phyloP scores from a whole-genome alignment of 2,797 vertebrate genomes.

The Pteronotus mesoamericanus region DNA sequence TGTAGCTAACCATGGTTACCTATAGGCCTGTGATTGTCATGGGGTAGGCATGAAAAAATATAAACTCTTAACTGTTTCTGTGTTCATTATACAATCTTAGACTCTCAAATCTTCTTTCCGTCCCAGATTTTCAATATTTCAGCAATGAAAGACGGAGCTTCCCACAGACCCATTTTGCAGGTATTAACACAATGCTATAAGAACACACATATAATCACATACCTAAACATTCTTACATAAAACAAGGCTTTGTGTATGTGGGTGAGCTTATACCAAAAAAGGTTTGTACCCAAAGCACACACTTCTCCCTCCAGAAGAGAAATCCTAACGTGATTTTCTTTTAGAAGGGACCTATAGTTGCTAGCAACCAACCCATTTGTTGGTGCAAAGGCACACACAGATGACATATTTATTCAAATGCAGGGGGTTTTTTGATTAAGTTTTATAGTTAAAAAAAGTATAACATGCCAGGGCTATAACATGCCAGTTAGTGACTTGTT shows the following conservation, averaged over 20 bases:
- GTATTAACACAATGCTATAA: neutral
- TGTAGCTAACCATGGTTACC: neutral
- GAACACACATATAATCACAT: neutral
- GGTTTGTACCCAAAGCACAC: neutral
- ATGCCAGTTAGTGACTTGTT: constrained; percentile 24
- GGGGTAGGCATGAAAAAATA: neutral
- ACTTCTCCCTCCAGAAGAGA: neutral
- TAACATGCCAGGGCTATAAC: neutral
- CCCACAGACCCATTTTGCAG: neutral
- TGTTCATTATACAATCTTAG: neutral
- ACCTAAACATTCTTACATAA: neutral
- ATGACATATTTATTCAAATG: neutral
- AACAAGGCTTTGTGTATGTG: neutral
- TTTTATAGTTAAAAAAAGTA: constrained; percentile 21
- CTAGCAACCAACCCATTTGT: neutral
- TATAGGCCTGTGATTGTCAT: neutral
- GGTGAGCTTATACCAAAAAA: neutral
- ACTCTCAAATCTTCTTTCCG: neutral
- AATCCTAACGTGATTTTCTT: neutral
- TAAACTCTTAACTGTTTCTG: neutral
- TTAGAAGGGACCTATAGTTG: neutral
- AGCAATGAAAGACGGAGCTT: neutral
- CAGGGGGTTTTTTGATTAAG: neutral
- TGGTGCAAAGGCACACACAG: neutral
- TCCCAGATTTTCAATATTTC: constrained; percentile 1